Conservation (phyloP, 2,113 vertebrate genomes). For the Psilopogon haemacephalus region DNA sequence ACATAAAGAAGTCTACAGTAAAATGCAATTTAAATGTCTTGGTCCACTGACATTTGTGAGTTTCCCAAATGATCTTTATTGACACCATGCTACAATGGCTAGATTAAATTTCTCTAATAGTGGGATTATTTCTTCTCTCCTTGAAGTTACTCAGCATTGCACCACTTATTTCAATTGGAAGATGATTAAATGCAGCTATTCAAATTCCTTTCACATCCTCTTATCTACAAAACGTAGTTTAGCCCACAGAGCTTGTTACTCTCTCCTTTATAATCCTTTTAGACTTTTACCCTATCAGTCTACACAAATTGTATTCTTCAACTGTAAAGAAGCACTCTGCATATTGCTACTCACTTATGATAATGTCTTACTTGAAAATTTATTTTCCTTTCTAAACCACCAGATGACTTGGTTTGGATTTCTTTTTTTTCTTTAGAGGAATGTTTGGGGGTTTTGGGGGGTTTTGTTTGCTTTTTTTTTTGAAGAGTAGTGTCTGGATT, state of each 20-base stretch:
- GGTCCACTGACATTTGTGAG: background rate
- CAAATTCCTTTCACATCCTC: background rate
- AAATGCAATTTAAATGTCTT: constrained; percentile 18
- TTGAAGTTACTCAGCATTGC: background rate
- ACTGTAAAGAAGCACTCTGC: background rate
- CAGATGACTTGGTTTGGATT: background rate
- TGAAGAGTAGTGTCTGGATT: background rate
- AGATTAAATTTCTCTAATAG: background rate
- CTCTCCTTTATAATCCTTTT: background rate
- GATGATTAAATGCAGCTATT: background rate
- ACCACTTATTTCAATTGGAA: background rate
- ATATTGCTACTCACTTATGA: background rate
- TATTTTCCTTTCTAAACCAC: background rate
- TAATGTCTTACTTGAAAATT: background rate
- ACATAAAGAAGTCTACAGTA: background rate
- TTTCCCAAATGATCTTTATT: background rate
- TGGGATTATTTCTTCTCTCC: background rate
- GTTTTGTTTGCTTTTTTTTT: no score
- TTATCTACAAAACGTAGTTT: background rate
- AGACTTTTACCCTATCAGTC: background rate
- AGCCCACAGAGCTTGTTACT: background rate
- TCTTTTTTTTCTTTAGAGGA: background rate
- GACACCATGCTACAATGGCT: background rate
- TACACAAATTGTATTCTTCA: background rate
- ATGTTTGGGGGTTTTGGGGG: background rate